Evolutionary conservation across 2,113 vertebrate species (phyloP).

Genomic region (Azemiops feae): DNA sequence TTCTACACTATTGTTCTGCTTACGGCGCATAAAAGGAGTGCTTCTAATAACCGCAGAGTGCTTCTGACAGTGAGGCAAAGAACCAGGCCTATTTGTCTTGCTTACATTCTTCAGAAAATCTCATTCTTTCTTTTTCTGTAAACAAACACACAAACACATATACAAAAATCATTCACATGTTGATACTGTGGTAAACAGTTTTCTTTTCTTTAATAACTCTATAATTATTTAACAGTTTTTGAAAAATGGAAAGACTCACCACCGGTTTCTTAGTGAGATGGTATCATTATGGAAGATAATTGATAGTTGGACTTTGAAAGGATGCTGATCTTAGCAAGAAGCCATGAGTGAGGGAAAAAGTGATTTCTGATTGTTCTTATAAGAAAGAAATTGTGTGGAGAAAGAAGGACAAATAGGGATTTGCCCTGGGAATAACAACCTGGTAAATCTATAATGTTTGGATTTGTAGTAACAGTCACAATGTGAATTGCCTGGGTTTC

Average conservation of each 20-base stretch:
- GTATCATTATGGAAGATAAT: conserved; percentile 61
- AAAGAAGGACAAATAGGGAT: not conserved
- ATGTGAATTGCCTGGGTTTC: not conserved
- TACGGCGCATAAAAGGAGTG: conserved; percentile 98
- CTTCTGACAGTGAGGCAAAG: conserved; percentile 96
- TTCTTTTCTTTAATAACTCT: conserved; percentile 82
- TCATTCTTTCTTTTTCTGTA: not conserved
- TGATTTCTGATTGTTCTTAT: conserved; percentile 7
- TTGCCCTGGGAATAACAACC: not conserved
- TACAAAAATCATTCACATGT: not conserved
- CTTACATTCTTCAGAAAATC: conserved; percentile 79
- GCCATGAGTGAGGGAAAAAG: conserved; percentile 3
- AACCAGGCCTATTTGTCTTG: conserved; percentile 93
- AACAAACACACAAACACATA: not conserved
- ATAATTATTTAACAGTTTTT: conserved; percentile 80
- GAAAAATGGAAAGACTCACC: conserved; percentile 78
- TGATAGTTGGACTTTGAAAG: conserved; percentile 43
- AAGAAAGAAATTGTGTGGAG: not conserved
- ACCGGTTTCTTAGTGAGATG: conserved; percentile 65
- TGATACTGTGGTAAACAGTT: conserved; percentile 80
- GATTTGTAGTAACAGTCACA: conserved; percentile 15
- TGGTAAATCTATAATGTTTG: not conserved
- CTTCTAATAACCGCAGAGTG: conserved; percentile 92
- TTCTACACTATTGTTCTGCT: conserved; percentile 96
- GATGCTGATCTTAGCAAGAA: conserved; percentile 57